Evolutionary conservation across 2,797 vertebrate species (phyloP), one percentile per base, ranked within the genome.

Genomic region (Xenopus petersii): DNA sequence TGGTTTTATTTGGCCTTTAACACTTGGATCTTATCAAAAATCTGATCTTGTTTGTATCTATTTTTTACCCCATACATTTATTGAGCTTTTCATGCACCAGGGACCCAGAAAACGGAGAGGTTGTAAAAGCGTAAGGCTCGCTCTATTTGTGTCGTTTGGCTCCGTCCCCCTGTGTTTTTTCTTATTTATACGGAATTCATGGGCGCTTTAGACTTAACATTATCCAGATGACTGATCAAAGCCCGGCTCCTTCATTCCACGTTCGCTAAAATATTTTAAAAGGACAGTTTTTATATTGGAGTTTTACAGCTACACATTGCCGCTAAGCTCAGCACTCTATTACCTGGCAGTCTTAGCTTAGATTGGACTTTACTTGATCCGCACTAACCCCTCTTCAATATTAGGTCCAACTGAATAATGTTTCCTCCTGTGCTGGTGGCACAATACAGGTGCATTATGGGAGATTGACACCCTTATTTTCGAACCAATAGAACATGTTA

Each of bases 181-280:
- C 78, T 87, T 82, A 86, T 87, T 88, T 87, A 84, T 90, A 84
- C 84, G 75, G 82, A 77, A 82, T 86, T 88, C 82, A 73, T 80
- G 80, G 86, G 81, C 78, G 71, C 87, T 89, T 84, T 16, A 5
- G 86, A 84, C 83, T 85, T 92, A 90, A 89, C 80, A 81, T 87
- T 80, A 87, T 88, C 86, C 88, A 89, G 88, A 86, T 90, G 89
- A 87, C 84, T 86, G 86, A 88, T 88, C 85, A 91, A 90, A 90
- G 86, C 80, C 79, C 72, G 78, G 80, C 86, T 89, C 42, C 56
- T 82, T 86, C 83, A 85, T 88, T 84, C 84, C 83, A 89, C 85
- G 88, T 90, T 88, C 15, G 80, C 84, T 90, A 83, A 89, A 89
- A 86, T 90, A 88, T 88, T 90, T 87, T 87, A 81, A 83, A 82